A percentile compares a stretch with the other conserved stretches of the same genome.
Conservation (phyloP, 2,113 vertebrate species). For the Orthonyx spaldingii region DNA sequence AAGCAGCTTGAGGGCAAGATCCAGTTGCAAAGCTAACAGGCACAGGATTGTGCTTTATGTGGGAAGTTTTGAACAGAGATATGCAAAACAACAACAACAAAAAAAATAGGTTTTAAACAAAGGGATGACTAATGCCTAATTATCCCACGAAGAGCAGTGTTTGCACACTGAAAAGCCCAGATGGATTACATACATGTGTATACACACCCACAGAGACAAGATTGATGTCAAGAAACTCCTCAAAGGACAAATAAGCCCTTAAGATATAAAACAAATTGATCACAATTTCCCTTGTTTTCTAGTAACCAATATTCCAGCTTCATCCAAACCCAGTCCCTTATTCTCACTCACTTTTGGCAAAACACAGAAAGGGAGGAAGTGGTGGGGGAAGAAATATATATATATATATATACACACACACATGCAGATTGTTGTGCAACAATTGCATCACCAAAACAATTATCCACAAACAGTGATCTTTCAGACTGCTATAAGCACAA, state of each 20-base stretch:
- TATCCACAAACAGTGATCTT: not conserved
- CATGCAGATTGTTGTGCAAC: not conserved
- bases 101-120: not conserved
- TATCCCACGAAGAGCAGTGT: not conserved
- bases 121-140: not conserved
- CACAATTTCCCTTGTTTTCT: not conserved
- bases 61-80: not conserved
- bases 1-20: not conserved
- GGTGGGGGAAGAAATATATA: not conserved
- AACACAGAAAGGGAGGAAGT: not conserved
- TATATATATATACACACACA: no score
- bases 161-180: not conserved
- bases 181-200: not conserved
- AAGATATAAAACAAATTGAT: not conserved
- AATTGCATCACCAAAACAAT: not conserved
- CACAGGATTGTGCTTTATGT: not conserved
- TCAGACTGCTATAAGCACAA: not conserved
- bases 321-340: not conserved
- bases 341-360: not conserved
- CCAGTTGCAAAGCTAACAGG: not conserved
- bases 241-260: not conserved
- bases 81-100: not conserved
- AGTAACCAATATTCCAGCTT: not conserved
- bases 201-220: not conserved
- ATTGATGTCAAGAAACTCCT: not conserved